Conservation (phyloP, 2,113 vertebrate species). For the Heterochromis multidens region DNA sequence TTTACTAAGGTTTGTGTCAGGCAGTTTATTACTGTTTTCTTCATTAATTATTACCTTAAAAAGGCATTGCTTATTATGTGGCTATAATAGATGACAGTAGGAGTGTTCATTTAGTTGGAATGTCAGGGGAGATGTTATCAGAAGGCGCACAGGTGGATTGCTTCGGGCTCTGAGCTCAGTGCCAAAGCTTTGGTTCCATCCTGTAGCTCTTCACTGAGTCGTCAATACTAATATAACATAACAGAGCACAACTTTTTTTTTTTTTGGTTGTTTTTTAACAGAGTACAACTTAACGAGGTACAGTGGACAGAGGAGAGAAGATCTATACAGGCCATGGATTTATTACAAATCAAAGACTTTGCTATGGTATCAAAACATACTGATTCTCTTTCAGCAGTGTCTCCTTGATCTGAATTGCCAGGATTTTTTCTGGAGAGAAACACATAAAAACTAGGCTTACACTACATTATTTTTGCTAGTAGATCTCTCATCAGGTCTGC, state of each 20-base stretch:
- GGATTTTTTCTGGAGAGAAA: neutral
- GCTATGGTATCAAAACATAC: neutral
- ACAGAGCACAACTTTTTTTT: fast-evolving
- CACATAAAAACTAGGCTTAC: fast-evolving
- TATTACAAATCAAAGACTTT: no score
- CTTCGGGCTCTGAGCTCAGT: neutral
- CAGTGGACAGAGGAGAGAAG: neutral
- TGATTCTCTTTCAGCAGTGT: neutral
- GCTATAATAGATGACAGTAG: neutral
- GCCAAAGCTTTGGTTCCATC: neutral
- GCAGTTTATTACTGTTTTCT: fast-evolving
- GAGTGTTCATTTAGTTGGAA: neutral
- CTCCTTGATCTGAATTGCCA: neutral
- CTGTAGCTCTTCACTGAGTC: neutral
- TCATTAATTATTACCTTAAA: no score
- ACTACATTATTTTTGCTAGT: neutral
- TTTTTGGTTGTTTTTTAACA: no score
- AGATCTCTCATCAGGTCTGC: fast-evolving
- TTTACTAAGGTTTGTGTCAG: no score
- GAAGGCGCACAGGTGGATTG: neutral
- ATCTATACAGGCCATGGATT: no score
- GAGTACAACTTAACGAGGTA: neutral
- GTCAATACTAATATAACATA: neutral
- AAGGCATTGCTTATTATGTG: no score
- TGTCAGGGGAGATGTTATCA: neutral